Percentiles rank a stretch among this genome's conserved stretches.
Conservation (phyloP, 1,140 invertebrate species). For the Eueides isabella region DNA sequence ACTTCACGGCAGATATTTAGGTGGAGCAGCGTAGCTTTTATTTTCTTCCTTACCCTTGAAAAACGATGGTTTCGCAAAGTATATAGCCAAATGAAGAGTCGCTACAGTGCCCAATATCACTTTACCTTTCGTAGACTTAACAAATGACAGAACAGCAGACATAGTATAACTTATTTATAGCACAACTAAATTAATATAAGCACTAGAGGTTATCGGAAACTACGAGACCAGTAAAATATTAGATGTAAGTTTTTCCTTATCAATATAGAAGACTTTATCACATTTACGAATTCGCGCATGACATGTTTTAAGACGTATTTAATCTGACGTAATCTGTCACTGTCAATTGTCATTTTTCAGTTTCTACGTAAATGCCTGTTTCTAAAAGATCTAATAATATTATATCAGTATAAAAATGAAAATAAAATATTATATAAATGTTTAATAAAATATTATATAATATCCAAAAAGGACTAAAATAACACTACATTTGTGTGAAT, state of each 20-base stretch:
- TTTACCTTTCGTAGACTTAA: constrained; percentile 72
- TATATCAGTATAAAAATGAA: background rate
- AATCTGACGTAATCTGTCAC: background rate
- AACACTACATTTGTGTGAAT: background rate
- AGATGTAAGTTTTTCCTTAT: constrained; percentile 5
- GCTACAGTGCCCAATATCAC: constrained; percentile 68
- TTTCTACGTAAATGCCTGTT: background rate
- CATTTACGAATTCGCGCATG: background rate
- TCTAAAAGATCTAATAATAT: background rate
- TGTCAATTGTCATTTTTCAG: background rate
- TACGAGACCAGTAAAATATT: background rate
- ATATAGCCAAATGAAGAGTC: constrained; percentile 67
- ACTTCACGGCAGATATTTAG: constrained; percentile 66
- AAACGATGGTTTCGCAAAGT: constrained; percentile 72
- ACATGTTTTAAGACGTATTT: constrained; percentile 1
- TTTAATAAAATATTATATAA: background rate
- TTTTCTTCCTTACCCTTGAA: constrained; percentile 59
- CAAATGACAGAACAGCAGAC: constrained; percentile 49
- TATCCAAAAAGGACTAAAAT: background rate
- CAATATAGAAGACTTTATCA: background rate
- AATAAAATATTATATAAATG: background rate
- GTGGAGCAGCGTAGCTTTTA: constrained; percentile 51
- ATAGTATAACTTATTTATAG: constrained; percentile 3
- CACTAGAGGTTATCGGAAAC: background rate
- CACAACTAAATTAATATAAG: background rate